Base-by-base conservation (phyloP, 2,888 invertebrate species). In the Deladenus siricidicola region DNA sequence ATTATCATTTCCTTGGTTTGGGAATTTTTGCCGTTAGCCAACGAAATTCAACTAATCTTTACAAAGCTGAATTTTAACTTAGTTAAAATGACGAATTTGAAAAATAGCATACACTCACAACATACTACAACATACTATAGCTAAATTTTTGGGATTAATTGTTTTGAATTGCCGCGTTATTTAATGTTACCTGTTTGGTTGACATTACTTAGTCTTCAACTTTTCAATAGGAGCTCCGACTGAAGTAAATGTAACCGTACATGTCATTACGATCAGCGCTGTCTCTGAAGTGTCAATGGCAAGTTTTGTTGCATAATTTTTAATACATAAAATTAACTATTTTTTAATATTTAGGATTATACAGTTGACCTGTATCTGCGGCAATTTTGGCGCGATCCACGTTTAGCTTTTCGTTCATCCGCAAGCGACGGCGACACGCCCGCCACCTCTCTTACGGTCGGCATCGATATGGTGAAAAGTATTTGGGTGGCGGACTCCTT, bases 231-330 rank as follows among this genome's bases (percentile, higher is more conserved):
- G 76, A 14, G 65, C 72, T 1, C 75, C 79, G 10, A 73, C 78
- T 23, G 70, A 74, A 64, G 78, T 78, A 8, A 76, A 76, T 62
- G 74, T 78, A 34, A 78, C 78, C 0, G 70, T 70, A 4, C 73
- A 76, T 58, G 66, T 78, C 19, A 76, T 78, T n/a, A 78, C 78
- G 14, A 79, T 78, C 34, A 70, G 68, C 52, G 78, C 78, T 23
- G 70, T 78, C 8, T 79, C 78, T 8, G 78, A 78, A 66, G 78
- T 79, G 0, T 75, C 78, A 2, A 78, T 78, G 78, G 78, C 76
- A 61, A 24, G 47, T 54, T 45, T 2, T 21, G 21, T 23, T 17
- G 21, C 30, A 53, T 28, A 23, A 6, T 24, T 54, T n/a, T 53
- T 39, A 34, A 1, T 26, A 48, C 8, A 43, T 50, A 47, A 3